Evolutionary conservation across 2,113 vertebrate genomes (phyloP).

Genomic region (Elaphurus davidianus): DNA sequence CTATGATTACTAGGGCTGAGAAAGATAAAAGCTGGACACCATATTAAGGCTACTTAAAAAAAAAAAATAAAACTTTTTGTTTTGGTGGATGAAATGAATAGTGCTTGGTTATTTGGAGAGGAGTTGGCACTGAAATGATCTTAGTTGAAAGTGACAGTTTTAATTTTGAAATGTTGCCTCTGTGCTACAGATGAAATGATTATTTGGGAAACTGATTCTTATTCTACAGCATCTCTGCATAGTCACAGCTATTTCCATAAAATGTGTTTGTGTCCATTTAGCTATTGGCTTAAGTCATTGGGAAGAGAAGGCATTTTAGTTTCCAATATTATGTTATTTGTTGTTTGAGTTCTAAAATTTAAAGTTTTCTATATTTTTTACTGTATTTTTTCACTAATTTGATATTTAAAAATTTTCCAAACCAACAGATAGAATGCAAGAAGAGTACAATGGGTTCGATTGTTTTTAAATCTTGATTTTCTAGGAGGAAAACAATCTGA

Average conservation of each 20-base stretch:
- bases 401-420: neutral
- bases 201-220: neutral
- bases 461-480: constrained; percentile 35
- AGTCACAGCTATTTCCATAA: neutral
- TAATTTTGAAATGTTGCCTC: constrained; percentile 21
- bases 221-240: neutral
- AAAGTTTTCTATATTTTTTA: neutral
- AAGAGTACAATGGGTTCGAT: neutral
- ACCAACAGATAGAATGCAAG: neutral
- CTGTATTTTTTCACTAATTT: neutral
- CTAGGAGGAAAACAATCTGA: neutral
- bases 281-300: neutral
- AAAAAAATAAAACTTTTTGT: neutral
- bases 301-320: neutral
- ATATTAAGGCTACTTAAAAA: neutral
- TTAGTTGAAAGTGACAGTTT: neutral
- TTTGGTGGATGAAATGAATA: neutral
- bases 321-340: neutral
- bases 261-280: neutral
- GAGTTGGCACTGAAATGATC: neutral
- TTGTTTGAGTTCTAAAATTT: neutral
- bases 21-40: neutral
- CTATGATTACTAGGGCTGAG: neutral
- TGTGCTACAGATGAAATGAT: neutral
- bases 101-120: neutral